These are phyloP conservation scores for Pithys albifrons DNA, from an alignment of 2,113 vertebrate species.

Conservation along the genomic window DNA sequence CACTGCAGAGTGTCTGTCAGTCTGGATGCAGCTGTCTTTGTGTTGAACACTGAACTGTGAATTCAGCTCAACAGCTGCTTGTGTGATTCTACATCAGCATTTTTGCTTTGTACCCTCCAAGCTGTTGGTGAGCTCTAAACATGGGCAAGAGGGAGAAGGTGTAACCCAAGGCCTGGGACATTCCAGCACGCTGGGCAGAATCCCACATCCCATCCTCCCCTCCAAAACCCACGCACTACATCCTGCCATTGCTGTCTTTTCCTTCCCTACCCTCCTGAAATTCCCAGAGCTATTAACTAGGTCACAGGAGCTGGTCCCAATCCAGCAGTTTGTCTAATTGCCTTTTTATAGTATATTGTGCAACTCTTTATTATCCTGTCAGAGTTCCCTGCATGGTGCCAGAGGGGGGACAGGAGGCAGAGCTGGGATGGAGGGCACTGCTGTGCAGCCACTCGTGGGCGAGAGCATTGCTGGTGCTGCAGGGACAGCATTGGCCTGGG, in stretches of 20 bases:
- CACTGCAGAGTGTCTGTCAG: neutral
- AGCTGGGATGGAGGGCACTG: neutral
- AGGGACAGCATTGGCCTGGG: neutral
- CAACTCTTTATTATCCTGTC: conserved; percentile 82
- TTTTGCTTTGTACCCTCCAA: neutral
- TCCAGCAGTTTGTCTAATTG: conserved; percentile 82
- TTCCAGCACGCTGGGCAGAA: neutral
- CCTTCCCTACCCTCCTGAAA: neutral
- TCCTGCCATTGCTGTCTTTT: neutral
- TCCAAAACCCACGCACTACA: fast-evolving
- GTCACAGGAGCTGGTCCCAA: conserved; percentile 76
- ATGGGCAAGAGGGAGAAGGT: neutral
- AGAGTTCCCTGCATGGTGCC: conserved; percentile 56
- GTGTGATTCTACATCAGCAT: fast-evolving
- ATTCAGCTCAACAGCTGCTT: neutral
- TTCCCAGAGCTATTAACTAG: conserved; percentile 78
- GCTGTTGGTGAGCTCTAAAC: neutral
- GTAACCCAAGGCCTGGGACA: neutral
- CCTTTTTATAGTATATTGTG: conserved; percentile 80
- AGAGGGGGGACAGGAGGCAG: neutral
- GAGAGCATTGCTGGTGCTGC: neutral
- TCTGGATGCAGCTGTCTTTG: neutral
- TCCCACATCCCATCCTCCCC: neutral
- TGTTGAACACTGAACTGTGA: fast-evolving
- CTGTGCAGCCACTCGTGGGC: neutral